Conservation (phyloP, 2,113 vertebrate species). For the Engystomops pustulosus region DNA sequence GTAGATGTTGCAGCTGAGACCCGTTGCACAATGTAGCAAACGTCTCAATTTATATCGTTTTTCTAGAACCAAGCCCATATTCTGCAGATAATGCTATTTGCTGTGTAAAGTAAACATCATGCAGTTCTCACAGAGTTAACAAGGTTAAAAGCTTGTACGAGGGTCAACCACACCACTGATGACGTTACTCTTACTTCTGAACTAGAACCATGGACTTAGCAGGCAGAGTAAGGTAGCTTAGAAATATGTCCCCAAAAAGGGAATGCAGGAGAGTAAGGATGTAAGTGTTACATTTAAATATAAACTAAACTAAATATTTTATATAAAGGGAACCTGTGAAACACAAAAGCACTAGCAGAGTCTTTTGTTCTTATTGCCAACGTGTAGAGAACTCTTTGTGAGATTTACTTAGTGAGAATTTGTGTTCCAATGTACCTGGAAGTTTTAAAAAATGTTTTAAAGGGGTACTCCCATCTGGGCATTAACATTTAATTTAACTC, state of each 20-base stretch:
- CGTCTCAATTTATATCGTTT: conserved; percentile 55
- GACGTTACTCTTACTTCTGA: not conserved
- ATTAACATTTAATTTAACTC: too few relatives aligned
- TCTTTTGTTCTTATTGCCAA: too few relatives aligned
- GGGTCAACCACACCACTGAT: not conserved
- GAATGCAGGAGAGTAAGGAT: not conserved
- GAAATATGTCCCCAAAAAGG: not conserved
- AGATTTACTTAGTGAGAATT: too few relatives aligned
- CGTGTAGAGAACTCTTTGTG: too few relatives aligned
- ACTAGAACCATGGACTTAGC: not conserved
- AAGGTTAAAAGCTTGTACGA: conserved; percentile 59
- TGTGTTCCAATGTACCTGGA: too few relatives aligned
- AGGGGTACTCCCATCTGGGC: too few relatives aligned
- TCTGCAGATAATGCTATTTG: conserved; percentile 49
- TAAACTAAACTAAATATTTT: too few relatives aligned
- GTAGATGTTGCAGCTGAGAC: not conserved
- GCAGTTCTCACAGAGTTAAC: conserved; percentile 42
- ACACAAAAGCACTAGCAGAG: too few relatives aligned
- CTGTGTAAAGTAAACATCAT: conserved; percentile 41
- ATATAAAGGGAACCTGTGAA: too few relatives aligned
- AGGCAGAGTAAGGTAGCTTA: not conserved
- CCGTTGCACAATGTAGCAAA: not conserved
- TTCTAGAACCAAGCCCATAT: conserved; percentile 53
- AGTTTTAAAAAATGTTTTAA: too few relatives aligned
- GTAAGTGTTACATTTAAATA: not conserved